Base-by-base conservation (phyloP, 1,140 invertebrate genomes). In the Listronotus oregonensis region DNA sequence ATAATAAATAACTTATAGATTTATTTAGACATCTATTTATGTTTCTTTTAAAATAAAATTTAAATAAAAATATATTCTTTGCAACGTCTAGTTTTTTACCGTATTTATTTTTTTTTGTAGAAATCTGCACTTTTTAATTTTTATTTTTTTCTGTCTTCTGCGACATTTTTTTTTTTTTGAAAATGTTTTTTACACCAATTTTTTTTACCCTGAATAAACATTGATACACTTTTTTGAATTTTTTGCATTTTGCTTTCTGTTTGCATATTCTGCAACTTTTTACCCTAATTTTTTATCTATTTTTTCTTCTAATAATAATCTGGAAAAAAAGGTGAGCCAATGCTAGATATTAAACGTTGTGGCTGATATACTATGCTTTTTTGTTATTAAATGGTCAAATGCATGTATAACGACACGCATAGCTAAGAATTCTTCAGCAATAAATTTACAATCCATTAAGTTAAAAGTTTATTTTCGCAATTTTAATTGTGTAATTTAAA, bases 261-360 rank as follows among this genome's bases (percentile, higher is more conserved):
- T 62, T 54, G 9, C 18, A 34, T 42, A 17, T 63, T 31, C 47
- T 46, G 17, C 18, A 21, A 11, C 6, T 37, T 39, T 57, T 39
- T 57, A 57, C 43, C 50, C 7, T n/a, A 18, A 12, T 46, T n/a
- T 50, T 65, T 58, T 65, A 31, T 44, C 31, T 40, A 18, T 47
- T 7, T 57, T 27, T 39, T 31, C 44, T 21, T 49, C 32, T 51
- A 31, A 10, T 37, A 37, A 46, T 55, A 15, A 55, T 11, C 11
- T 55, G 42, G 60, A 40, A 32, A 32, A 27, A 21, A 64, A 64
- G 52, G 62, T 55, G 52, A 64, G 51, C 51, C 11, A 64, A 32
- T n/a, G 34, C 15, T 56, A 37, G 34, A 47, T 32, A 47, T 59
- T 59, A 59, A 42, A 18, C 32, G 27, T 59, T 59, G 21, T 59